These are phyloP conservation scores for Rhingia campestris DNA, from an alignment of 2,888 invertebrate genomes.

Conservation along the genomic window DNA sequence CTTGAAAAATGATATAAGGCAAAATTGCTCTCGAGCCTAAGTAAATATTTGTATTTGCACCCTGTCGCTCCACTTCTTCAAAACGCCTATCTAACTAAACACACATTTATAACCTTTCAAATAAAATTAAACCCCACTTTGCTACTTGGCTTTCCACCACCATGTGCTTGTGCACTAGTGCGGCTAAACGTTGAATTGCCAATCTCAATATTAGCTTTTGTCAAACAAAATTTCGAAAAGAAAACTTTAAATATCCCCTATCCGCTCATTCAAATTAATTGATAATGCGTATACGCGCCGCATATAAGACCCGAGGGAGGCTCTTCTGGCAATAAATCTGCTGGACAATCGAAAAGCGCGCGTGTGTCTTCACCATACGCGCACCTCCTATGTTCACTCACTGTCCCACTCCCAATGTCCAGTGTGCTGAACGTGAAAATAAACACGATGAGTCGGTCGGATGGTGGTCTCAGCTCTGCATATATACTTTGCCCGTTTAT, in stretches of 20 bases:
- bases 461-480: conserved; percentile 9
- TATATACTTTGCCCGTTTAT: conserved; percentile 15
- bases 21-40: conserved; percentile 12
- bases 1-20: neutral
- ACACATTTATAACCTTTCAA: conserved; percentile 37
- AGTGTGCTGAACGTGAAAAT: neutral
- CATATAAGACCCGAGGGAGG: conserved; percentile 59
- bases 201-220: conserved; percentile 57
- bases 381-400: conserved; percentile 1
- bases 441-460: too few relatives aligned
- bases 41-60: conserved; percentile 46
- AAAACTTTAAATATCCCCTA: conserved; percentile 34
- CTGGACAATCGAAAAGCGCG: conserved; percentile 60
- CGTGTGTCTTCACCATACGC: conserved; percentile 53
- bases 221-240: conserved; percentile 40
- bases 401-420: neutral
- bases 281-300: conserved; percentile 51
- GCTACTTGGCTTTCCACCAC: conserved; percentile 51
- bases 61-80: conserved; percentile 38
- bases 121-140: conserved; percentile 41
- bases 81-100: conserved; percentile 39
- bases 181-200: conserved; percentile 11
- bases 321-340: conserved; percentile 62
- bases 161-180: neutral
- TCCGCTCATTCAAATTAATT: conserved; percentile 66